Base-by-base conservation (phyloP, 1,140 invertebrate species). In the Zeugodacus cucurbitae region DNA sequence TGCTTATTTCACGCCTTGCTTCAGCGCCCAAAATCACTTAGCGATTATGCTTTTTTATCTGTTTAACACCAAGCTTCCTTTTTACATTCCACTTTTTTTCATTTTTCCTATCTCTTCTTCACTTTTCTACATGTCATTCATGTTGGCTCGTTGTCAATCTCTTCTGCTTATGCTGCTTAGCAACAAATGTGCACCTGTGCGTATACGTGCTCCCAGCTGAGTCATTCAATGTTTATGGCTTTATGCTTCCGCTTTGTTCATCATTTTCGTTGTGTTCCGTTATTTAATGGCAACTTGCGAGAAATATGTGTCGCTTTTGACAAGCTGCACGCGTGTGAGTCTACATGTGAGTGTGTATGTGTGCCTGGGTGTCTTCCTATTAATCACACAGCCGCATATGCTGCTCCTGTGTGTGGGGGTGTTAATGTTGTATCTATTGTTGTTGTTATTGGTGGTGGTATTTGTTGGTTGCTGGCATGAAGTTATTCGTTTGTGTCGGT, bases 21-120 rank as follows among this genome's bases (percentile, higher is more conserved):
- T 74, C 67, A 41, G 67, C 37, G 67, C 67, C 67, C 34, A 74
- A 74, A 74, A 74, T 74, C 67, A 41, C 67, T 74, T 74, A 74
- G 34, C 26, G 32, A 34, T 74, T 74, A 37, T 74, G 41, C 29
- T 74, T 74, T 74, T 74, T 37, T 37, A n/a, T 62, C n/a, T 26
- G 1, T 17, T 8, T n/a, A 62, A 0, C n/a, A 62, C 8, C n/a
- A 17, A n/a, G 8, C 58, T 62, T 62, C 58, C 58, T 26, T 4
- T 62, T 62, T 26, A 8, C 48, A 54, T 54, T 54, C 5, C 10
- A 59, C 8, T 62, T 62, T 62, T 62, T 10, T 26, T 4, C n/a
- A 54, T 62, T 62, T 22, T 6, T 62, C 58, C 10, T 54, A 54
- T 54, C 6, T 6, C 48, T 22, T n/a, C 58, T 11, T 26, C 58